Evolutionary conservation across 2,113 vertebrate genomes (phyloP).

Genomic region (Acanthochromis polyacanthus): DNA sequence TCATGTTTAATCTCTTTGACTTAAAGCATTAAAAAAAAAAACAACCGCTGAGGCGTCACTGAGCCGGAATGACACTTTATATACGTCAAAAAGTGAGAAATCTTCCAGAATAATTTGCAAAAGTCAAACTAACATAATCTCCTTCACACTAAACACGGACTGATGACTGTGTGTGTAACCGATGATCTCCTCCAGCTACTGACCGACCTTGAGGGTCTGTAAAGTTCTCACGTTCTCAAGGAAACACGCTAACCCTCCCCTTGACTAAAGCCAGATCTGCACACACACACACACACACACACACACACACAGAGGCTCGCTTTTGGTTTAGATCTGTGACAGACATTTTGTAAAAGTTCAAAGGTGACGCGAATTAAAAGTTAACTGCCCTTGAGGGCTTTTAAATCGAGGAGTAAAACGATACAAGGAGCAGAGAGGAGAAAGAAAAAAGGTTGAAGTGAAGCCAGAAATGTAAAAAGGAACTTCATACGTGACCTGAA

Average conservation of each 20-base stretch:
- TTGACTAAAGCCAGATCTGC: constrained; percentile 58
- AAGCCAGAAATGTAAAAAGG: constrained; percentile 28
- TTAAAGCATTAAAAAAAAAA: constrained; percentile 3
- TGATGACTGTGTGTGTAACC: constrained; percentile 7
- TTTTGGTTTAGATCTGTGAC: constrained; percentile 49
- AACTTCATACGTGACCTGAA: constrained; percentile 14
- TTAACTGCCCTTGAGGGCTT: constrained; percentile 78
- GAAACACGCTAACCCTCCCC: constrained; percentile 45
- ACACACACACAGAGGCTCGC: constrained; percentile 15
- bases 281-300: constrained; percentile 34
- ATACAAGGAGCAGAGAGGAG: constrained; percentile 35
- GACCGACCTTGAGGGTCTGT: constrained; percentile 78
- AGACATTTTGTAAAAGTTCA: constrained; percentile 75
- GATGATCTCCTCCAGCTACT: constrained; percentile 56
- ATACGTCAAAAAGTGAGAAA: not conserved
- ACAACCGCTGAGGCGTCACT: not conserved
- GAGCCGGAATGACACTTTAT: not conserved
- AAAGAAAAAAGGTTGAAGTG: constrained; percentile 26
- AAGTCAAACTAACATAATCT: not conserved
- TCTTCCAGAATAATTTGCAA: not conserved
- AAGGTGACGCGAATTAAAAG: constrained; percentile 80
- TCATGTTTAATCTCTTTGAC: constrained; percentile 24
- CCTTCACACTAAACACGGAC: not conserved
- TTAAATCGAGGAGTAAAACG: constrained; percentile 65
- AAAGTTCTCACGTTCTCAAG: constrained; percentile 82